phyloP scores from a whole-genome alignment of 1,140 invertebrate genomes.

The Pseudachorutes palmiensis region DNA sequence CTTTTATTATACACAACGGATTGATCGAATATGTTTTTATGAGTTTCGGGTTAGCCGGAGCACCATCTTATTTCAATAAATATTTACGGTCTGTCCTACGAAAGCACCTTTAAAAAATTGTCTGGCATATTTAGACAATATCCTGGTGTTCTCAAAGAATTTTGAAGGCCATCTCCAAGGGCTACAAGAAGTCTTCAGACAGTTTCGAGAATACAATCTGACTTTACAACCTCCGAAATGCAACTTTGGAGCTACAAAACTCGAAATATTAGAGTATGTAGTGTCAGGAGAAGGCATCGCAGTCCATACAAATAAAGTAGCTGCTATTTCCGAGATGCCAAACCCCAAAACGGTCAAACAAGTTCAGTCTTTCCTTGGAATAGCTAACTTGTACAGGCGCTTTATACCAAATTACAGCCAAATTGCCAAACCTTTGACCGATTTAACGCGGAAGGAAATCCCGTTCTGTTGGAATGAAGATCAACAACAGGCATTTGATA shows the following conservation, averaged over 20 bases:
- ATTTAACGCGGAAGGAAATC: slow-evolving; percentile 24
- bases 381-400: slow-evolving; percentile 11
- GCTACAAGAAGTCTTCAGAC: slow-evolving; percentile 39
- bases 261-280: slow-evolving; percentile 43
- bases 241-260: slow-evolving; percentile 38
- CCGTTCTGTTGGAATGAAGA: slow-evolving; percentile 3
- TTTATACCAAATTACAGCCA: slow-evolving; percentile 15
- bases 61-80: slow-evolving; percentile 43
- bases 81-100: slow-evolving; percentile 42
- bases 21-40: slow-evolving; percentile 42
- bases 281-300: slow-evolving; percentile 41
- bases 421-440: slow-evolving; percentile 29
- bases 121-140: slow-evolving; percentile 40
- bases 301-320: slow-evolving; percentile 35
- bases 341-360: slow-evolving; percentile 14
- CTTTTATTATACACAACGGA: slow-evolving; percentile 40
- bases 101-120: slow-evolving; percentile 32
- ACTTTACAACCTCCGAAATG: slow-evolving; percentile 42
- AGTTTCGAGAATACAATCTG: slow-evolving; percentile 39
- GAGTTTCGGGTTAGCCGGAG: slow-evolving; percentile 47
- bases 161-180: slow-evolving; percentile 41
- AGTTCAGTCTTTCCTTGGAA: slow-evolving; percentile 15
- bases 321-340: slow-evolving; percentile 21
- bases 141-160: slow-evolving; percentile 31
- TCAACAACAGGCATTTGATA: slow-evolving; percentile 7